Conservation (phyloP, 2,888 invertebrate genomes). For the Eilema griseolum region DNA sequence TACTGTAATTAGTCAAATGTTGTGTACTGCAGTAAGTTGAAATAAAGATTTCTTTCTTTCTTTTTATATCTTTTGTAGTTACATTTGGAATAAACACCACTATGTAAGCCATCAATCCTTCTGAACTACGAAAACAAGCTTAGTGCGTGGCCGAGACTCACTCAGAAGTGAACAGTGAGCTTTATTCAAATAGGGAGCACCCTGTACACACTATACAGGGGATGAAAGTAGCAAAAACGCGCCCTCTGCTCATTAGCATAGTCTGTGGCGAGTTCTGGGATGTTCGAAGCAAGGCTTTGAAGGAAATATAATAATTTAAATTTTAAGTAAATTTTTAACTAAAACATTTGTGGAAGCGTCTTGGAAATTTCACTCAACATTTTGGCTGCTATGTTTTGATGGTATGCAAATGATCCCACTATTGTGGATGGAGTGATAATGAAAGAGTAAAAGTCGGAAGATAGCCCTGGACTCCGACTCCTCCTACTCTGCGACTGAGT, state of each 20-base stretch:
- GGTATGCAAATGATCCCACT: background rate
- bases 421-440: no score
- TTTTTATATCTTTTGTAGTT: background rate
- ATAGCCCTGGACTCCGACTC: no score
- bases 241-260: conserved; percentile 73
- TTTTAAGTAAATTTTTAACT: conserved; percentile 26
- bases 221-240: conserved; percentile 72
- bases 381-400: background rate
- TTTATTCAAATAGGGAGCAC: conserved; percentile 66
- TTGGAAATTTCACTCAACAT: background rate
- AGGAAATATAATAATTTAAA: conserved; percentile 49
- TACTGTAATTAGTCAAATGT: no score
- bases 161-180: conserved; percentile 44
- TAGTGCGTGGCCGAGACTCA: conserved; percentile 52
- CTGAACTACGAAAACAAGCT: conserved; percentile 52
- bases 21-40: no score
- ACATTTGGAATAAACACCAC: background rate
- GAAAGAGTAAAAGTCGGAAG: no score
- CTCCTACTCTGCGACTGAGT: no score
- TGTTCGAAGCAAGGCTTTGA: conserved; percentile 53
- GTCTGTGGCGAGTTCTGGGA: conserved; percentile 61
- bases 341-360: background rate
- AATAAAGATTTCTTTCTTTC: no score
- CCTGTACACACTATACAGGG: conserved; percentile 55
- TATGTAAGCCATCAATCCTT: conserved; percentile 45